Conservation (phyloP, 2,113 vertebrate genomes). For the Varanus salvator region DNA sequence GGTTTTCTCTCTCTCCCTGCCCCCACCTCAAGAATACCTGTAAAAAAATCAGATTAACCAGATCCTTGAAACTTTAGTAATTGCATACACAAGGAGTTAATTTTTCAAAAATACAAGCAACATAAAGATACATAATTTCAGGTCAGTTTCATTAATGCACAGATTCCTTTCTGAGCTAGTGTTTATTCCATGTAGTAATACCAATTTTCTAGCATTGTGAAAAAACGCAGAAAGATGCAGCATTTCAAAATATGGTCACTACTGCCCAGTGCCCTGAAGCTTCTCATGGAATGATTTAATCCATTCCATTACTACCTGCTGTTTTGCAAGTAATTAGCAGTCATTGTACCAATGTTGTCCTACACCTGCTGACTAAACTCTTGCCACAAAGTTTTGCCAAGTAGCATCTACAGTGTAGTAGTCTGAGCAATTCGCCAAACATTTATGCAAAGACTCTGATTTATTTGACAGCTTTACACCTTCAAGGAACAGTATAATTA, state of each 20-base stretch:
- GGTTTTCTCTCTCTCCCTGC: constrained; percentile 26
- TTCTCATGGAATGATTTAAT: constrained; percentile 19
- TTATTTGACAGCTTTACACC: constrained; percentile 91
- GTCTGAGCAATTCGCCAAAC: constrained; percentile 78
- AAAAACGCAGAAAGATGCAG: not conserved
- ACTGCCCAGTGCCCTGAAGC: constrained; percentile 42
- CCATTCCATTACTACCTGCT: constrained; percentile 76
- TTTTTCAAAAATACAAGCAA: constrained; percentile 6
- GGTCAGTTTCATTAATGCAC: not conserved
- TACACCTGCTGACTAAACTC: constrained; percentile 80
- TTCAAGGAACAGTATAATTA: constrained; percentile 85
- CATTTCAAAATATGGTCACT: not conserved
- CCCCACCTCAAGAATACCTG: constrained; percentile 35
- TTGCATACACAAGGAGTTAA: not conserved
- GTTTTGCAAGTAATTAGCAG: constrained; percentile 81
- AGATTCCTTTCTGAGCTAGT: not conserved
- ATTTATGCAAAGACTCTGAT: constrained; percentile 82
- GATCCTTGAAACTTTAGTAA: constrained; percentile 20
- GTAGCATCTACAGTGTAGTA: constrained; percentile 74
- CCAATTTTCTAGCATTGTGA: not conserved
- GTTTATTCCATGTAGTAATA: not conserved
- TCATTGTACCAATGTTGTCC: constrained; percentile 71
- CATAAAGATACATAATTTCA: not conserved
- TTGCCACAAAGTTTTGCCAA: constrained; percentile 71
- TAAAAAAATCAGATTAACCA: constrained; percentile 28